phyloP scores from a whole-genome alignment of 1,140 invertebrate species.

The Fopius arisanus region DNA sequence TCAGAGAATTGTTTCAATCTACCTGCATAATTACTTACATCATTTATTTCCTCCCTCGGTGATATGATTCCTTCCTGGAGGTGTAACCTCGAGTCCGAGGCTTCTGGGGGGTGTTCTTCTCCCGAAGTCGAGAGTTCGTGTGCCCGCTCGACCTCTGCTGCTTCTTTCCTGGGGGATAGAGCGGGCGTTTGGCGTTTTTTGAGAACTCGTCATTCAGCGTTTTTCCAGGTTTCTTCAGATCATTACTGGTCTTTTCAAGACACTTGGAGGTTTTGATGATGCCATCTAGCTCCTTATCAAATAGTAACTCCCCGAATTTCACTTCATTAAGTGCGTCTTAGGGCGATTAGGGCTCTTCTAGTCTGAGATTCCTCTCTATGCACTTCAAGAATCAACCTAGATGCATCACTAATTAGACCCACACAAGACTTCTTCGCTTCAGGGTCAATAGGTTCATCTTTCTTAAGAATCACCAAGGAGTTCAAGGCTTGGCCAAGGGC shows the following conservation, averaged over 20 bases:
- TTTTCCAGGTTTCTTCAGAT: background rate
- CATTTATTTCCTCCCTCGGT: background rate
- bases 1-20: background rate
- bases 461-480: background rate
- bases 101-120: background rate
- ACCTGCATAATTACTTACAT: background rate
- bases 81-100: background rate
- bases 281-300: background rate
- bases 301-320: background rate
- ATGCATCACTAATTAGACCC: background rate
- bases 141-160: background rate
- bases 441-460: background rate
- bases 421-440: background rate
- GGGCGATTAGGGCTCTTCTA: background rate
- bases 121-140: background rate
- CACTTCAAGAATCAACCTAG: background rate
- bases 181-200: background rate
- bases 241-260: background rate
- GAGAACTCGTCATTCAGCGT: background rate
- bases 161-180: background rate
- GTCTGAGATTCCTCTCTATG: background rate
- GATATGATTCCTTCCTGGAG: background rate
- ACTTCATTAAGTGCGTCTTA: background rate
- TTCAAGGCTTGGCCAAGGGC: background rate
- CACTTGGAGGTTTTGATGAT: background rate